Evolutionary conservation across 2,888 invertebrate species (phyloP).

Genomic region (Petrolisthes manimaculis): DNA sequence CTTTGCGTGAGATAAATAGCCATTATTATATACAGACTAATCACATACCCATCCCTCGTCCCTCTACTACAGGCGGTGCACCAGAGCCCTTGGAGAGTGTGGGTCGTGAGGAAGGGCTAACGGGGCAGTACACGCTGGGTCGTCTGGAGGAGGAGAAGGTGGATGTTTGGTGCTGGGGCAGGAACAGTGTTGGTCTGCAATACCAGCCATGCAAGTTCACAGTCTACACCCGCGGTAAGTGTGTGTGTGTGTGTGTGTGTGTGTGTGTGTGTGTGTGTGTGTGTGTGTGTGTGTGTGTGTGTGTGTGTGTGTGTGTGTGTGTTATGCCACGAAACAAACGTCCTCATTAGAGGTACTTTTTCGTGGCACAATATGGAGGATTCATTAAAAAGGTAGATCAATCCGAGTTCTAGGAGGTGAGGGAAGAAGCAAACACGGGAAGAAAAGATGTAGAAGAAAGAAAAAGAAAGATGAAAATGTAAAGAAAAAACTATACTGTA

Average conservation of each 20-base stretch:
- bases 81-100: slow-evolving; percentile 18
- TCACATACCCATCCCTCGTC: neutral
- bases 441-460: too few relatives aligned
- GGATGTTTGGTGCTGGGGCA: slow-evolving; percentile 21
- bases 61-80: neutral
- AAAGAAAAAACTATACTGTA: too few relatives aligned
- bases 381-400: too few relatives aligned
- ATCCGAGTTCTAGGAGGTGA: too few relatives aligned
- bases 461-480: too few relatives aligned
- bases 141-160: slow-evolving; percentile 16
- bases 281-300: slow-evolving; percentile 1
- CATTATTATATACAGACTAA: too few relatives aligned
- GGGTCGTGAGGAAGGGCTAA: slow-evolving; percentile 17
- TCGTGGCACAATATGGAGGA: too few relatives aligned
- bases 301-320: neutral
- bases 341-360: too few relatives aligned
- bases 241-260: slow-evolving; percentile 1
- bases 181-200: slow-evolving; percentile 14
- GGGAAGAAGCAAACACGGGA: too few relatives aligned
- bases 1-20: too few relatives aligned
- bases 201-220: slow-evolving; percentile 16
- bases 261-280: slow-evolving; percentile 1
- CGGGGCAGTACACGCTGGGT: slow-evolving; percentile 10
- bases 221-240: slow-evolving; percentile 13
- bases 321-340: neutral